Conservation (phyloP, 2,888 invertebrate genomes). For the Xestobium rufovillosum region DNA sequence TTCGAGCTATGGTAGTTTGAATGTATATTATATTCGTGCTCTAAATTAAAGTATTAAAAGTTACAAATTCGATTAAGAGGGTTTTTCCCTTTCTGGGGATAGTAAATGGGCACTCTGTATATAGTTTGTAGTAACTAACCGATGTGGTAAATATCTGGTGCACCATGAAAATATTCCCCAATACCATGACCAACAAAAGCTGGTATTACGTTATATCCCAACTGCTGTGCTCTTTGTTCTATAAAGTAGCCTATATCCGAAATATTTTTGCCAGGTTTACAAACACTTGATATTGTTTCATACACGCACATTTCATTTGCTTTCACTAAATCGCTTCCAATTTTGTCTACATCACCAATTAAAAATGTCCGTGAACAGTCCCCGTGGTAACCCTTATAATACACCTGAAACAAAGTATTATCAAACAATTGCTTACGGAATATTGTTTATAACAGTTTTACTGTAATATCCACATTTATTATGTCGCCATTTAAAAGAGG, state of each 20-base stretch:
- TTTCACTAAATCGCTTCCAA: conserved; percentile 60
- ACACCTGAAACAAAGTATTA: conserved; percentile 51
- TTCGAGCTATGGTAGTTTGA: too few species aligned
- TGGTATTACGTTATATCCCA: conserved; percentile 64
- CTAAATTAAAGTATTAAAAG: too few species aligned
- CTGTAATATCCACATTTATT: conserved; percentile 85
- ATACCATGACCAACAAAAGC: conserved; percentile 89
- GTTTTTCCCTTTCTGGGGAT: neutral
- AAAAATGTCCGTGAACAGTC: conserved; percentile 84
- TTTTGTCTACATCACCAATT: conserved; percentile 75
- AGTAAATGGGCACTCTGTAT: too few species aligned
- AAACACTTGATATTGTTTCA: conserved; percentile 50
- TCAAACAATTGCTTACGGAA: conserved; percentile 4
- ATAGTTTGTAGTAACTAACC: conserved; percentile 55
- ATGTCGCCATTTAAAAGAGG: conserved; percentile 80
- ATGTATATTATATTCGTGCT: too few species aligned
- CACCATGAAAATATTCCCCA: conserved; percentile 85
- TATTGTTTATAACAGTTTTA: conserved; percentile 41
- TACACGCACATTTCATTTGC: conserved; percentile 65
- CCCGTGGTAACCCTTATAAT: conserved; percentile 77
- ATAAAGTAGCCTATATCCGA: conserved; percentile 58
- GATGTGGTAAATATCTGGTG: conserved; percentile 82
- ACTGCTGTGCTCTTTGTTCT: conserved; percentile 53
- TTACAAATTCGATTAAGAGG: too few species aligned
- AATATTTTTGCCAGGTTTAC: conserved; percentile 54